A percentile compares a stretch with the other conserved stretches of the same genome.
Evolutionary conservation across 1,140 invertebrate genomes (phyloP).

Genomic region (Hydropsyche tenuis): DNA sequence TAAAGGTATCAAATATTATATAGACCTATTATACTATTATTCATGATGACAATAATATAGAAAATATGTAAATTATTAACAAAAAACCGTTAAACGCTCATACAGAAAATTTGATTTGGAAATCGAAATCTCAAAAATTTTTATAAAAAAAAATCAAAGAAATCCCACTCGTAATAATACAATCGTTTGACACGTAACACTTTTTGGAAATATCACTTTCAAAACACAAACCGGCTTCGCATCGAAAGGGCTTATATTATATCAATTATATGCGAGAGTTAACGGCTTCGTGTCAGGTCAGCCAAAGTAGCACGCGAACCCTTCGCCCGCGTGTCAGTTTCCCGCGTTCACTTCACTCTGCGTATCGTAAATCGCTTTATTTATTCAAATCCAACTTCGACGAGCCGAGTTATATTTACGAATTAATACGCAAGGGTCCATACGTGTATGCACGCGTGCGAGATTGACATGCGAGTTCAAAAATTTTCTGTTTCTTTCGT

Average conservation of each 20-base stretch:
- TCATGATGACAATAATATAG: too few species aligned
- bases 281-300: conserved; percentile 19
- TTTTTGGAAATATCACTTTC: too few species aligned
- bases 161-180: too few species aligned
- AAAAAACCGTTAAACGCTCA: too few species aligned
- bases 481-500: neutral
- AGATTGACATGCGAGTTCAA: conserved; percentile 12
- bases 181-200: too few species aligned
- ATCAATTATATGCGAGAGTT: conserved; percentile 31
- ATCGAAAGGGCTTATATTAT: conserved; percentile 15
- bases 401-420: neutral
- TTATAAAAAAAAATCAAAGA: too few species aligned
- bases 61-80: too few species aligned
- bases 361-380: conserved; percentile 29
- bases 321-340: conserved; percentile 16
- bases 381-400: conserved; percentile 29
- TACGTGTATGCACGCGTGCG: neutral
- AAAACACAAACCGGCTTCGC: neutral
- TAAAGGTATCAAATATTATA: too few species aligned
- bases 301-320: conserved; percentile 28
- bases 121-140: too few species aligned
- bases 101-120: too few species aligned
- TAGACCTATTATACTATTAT: too few species aligned
- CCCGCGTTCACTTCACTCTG: conserved; percentile 4
- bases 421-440: too few species aligned